Evolutionary conservation across 2,113 vertebrate genomes (phyloP).

Genomic region (Clarias gariepinus): DNA sequence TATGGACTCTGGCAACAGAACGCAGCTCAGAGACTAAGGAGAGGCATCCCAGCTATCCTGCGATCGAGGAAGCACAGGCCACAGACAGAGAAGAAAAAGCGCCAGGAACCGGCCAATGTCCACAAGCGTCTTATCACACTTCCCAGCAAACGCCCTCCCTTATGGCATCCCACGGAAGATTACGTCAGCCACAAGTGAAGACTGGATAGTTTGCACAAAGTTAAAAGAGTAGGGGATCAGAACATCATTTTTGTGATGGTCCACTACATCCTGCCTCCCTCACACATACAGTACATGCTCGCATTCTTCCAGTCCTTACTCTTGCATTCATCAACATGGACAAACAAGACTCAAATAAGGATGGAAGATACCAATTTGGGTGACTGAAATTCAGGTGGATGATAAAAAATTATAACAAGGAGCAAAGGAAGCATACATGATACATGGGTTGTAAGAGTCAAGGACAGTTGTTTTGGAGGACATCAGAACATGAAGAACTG

Average conservation of each 20-base stretch:
- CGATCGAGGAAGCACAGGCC: conserved; percentile 79
- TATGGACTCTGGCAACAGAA: conserved; percentile 86
- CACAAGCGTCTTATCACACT: conserved; percentile 86
- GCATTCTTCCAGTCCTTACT: conserved; percentile 77
- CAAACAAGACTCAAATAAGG: conserved; percentile 72
- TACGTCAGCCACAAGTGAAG: conserved; percentile 84
- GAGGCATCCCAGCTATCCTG: conserved; percentile 82
- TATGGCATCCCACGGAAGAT: conserved; percentile 76
- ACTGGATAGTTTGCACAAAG: conserved; percentile 74
- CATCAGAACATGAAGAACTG: conserved; percentile 67
- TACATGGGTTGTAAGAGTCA: conserved; percentile 78
- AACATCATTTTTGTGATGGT: conserved; percentile 80
- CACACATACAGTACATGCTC: conserved; percentile 72
- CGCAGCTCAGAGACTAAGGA: conserved; percentile 83
- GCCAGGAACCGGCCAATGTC: conserved; percentile 75
- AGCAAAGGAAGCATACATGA: conserved; percentile 65
- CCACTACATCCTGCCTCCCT: conserved; percentile 69
- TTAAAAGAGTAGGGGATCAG: conserved; percentile 82
- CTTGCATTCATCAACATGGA: conserved; percentile 73
- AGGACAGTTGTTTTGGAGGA: conserved; percentile 73
- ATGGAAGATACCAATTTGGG: conserved; percentile 73
- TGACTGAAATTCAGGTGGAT: conserved; percentile 76
- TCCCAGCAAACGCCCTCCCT: conserved; percentile 81
- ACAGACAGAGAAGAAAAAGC: conserved; percentile 82
- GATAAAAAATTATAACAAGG: conserved; percentile 63